Evolutionary conservation across 23 tunicate genomes (phyloP).

Genomic region (Phallusia fumigata): DNA sequence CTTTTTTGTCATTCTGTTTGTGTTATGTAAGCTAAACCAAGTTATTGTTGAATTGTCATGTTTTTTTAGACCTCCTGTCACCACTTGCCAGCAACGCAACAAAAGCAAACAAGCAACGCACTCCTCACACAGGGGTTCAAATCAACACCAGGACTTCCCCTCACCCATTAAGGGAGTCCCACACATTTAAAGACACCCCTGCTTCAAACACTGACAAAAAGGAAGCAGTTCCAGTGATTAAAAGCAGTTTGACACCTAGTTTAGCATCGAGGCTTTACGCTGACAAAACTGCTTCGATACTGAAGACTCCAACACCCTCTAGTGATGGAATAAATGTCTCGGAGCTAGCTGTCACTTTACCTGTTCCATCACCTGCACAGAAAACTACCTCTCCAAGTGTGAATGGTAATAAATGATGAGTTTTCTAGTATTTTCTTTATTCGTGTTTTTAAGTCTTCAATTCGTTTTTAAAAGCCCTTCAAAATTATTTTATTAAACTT

Average conservation of each 20-base stretch:
- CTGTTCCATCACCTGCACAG: too few relatives aligned
- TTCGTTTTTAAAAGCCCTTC: too few relatives aligned
- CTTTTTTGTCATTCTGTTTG: too few relatives aligned
- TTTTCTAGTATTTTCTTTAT: too few relatives aligned
- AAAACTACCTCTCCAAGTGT: too few relatives aligned
- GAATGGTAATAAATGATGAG: too few relatives aligned
- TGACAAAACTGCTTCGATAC: background rate
- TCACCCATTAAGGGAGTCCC: slow-evolving; percentile 54
- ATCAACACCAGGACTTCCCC: slow-evolving; percentile 48
- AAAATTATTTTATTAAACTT: too few relatives aligned
- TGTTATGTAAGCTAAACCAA: too few relatives aligned
- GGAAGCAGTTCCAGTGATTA: background rate
- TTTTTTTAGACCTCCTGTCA: background rate
- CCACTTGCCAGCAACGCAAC: slow-evolving; percentile 14
- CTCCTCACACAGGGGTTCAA: slow-evolving; percentile 29
- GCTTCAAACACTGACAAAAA: background rate
- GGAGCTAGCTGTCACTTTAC: too few relatives aligned
- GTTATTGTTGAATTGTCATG: too few relatives aligned
- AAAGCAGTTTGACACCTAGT: background rate
- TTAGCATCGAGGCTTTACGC: background rate
- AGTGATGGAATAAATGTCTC: too few relatives aligned
- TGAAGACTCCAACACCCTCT: background rate
- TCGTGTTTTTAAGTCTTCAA: too few relatives aligned
- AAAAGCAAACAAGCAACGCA: background rate
- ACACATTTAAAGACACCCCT: slow-evolving; percentile 11